Base-by-base conservation (phyloP, 2,113 vertebrate species). In the Ia io region DNA sequence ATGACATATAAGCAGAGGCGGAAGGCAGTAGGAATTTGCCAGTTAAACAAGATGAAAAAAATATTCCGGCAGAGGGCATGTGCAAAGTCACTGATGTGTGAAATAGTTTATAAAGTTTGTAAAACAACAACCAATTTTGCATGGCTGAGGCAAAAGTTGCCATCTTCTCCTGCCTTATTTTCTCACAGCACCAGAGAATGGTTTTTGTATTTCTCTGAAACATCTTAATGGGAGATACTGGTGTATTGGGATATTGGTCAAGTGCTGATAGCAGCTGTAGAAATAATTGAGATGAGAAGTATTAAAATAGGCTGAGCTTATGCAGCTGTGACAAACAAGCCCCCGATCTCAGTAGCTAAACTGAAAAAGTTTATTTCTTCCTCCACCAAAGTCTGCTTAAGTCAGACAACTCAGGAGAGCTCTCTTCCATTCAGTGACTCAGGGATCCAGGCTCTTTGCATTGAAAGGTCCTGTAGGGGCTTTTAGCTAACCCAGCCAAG, bases 31-130 rank as follows among this genome's bases (percentile, higher is more conserved):
- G 22, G 32, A 77, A 73, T 67, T 73, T 76, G 25, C 16, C 37
- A 77, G 37, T 84, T 61, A 93, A 90, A 91, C 30, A 87, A 90
- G 30, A 51, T 71, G 35, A 90, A 67, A 85, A 85, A 92, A 86
- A 73, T 61, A 71, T 59, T 93, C 13, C 44, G 77, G 10, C 49
- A 63, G 65, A 92, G 56, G 76, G n/a, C 49, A 69, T 5, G 51
- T 53, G 40, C 53, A 51, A 90, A 79, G 49, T 84, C 65, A 91
- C 22, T 30, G 42, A 65, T 74, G 22, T 67, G 63, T 79, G 84
- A 91, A 88, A 44, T 32, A 20, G 69, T 23, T 90, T 51, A 40
- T 20, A 22, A 82, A 22, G 42, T 51, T 4, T 71, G 37, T 47
- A 71, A 94, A 96, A 91, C 49, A 84, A 28, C 9, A 87, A 85